Conservation (phyloP, 2,113 vertebrate species). For the Pogona vitticeps region DNA sequence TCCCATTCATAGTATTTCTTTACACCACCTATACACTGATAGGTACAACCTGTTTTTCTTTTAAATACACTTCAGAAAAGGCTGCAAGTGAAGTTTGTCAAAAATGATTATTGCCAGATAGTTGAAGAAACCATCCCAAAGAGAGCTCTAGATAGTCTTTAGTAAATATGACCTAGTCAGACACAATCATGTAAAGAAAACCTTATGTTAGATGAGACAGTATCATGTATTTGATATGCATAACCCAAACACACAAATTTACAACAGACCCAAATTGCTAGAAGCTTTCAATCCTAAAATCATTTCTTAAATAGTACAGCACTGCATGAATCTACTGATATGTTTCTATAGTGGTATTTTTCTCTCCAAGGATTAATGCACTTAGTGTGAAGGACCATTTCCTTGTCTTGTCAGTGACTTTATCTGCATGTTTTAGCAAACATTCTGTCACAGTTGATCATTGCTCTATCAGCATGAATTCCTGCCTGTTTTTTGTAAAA, state of each 20-base stretch:
- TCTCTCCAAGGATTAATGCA: conserved; percentile 45
- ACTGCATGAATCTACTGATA: neutral
- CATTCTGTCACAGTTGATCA: neutral
- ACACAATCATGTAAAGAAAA: neutral
- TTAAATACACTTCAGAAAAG: conserved; percentile 1
- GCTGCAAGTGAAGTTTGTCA: neutral
- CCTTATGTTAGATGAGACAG: conserved; percentile 35
- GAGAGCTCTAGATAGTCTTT: conserved; percentile 29
- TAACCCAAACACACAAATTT: neutral
- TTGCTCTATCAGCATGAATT: conserved; percentile 12
- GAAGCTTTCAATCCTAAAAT: conserved; percentile 50
- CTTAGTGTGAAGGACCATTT: conserved; percentile 55
- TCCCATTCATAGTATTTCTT: conserved; percentile 4
- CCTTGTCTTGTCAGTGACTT: conserved; percentile 7
- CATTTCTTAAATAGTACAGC: conserved; percentile 27
- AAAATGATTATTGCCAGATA: neutral
- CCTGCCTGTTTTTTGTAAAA: conserved; percentile 1
- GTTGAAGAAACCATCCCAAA: neutral
- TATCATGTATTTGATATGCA: conserved; percentile 45
- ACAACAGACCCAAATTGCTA: conserved; percentile 38
- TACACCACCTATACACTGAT: neutral
- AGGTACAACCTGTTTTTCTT: neutral
- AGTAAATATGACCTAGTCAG: conserved; percentile 20
- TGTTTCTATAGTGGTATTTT: conserved; percentile 43
- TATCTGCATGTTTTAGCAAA: conserved; percentile 28